Conservation (phyloP, 2,888 invertebrate species). For the Trachelus troglodyta region DNA sequence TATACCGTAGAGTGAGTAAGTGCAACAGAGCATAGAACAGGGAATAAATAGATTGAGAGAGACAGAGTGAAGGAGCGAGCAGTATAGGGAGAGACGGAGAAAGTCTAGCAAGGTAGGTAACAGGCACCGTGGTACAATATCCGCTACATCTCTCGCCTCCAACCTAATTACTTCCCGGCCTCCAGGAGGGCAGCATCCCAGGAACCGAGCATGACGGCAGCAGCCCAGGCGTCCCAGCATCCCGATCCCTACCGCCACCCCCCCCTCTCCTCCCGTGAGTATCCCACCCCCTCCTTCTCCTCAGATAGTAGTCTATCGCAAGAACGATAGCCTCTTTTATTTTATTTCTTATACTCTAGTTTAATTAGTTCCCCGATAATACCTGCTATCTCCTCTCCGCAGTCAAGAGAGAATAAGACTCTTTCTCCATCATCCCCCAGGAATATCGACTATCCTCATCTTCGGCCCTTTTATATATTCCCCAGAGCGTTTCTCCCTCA, state of each 20-base stretch:
- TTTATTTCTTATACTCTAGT: slow-evolving; percentile 61
- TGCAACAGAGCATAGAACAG: not conserved
- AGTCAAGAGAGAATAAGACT: slow-evolving; percentile 31
- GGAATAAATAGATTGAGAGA: not conserved
- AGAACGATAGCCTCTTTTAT: slow-evolving; percentile 57
- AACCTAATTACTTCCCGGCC: slow-evolving; percentile 61
- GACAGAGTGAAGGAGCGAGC: not conserved
- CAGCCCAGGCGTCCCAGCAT: slow-evolving; percentile 12
- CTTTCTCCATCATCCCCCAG: slow-evolving; percentile 7
- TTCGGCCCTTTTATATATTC: not conserved
- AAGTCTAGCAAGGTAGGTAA: slow-evolving; percentile 26
- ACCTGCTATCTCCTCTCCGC: slow-evolving; percentile 51
- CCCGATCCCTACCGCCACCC: slow-evolving; percentile 29
- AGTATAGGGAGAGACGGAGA: too few relatives aligned
- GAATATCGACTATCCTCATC: not conserved
- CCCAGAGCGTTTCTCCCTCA: slow-evolving; percentile 11
- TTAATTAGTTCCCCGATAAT: slow-evolving; percentile 63
- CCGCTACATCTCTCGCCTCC: slow-evolving; percentile 59
- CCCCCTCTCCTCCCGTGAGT: not conserved
- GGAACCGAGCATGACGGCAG: slow-evolving; percentile 24
- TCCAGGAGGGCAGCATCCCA: slow-evolving; percentile 32
- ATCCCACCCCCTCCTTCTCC: slow-evolving; percentile 13
- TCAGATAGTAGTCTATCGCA: slow-evolving; percentile 40
- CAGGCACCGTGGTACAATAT: slow-evolving; percentile 53
- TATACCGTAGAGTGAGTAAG: not conserved